Percentiles rank a stretch among this genome's conserved stretches.
Evolutionary conservation across 1,140 invertebrate species (phyloP).

Genomic region (Ceratitis capitata): DNA sequence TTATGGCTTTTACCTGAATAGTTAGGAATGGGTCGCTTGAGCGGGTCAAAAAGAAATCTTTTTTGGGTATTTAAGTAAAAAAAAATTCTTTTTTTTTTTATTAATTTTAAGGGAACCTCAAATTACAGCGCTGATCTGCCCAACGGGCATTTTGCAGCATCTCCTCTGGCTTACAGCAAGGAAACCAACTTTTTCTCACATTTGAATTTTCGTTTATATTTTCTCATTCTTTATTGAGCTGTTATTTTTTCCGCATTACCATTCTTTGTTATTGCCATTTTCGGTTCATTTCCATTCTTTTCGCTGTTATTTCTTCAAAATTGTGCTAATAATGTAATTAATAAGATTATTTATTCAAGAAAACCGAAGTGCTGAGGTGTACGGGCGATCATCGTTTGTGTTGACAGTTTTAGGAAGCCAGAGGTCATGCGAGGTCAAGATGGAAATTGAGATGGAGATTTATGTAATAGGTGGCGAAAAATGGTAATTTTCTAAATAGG

Average conservation of each 20-base stretch:
- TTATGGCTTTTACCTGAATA: constrained; percentile 7
- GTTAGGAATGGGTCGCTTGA: neutral
- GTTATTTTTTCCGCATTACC: constrained; percentile 13
- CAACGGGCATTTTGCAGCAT: constrained; percentile 18
- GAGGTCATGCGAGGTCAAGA: neutral
- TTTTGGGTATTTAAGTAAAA: neutral
- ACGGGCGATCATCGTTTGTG: constrained; percentile 23
- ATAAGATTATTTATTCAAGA: constrained; percentile 29
- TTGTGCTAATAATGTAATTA: constrained; percentile 34
- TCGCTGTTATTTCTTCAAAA: neutral
- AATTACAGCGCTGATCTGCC: neutral
- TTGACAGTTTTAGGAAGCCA: constrained; percentile 18
- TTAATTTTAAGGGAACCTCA: neutral
- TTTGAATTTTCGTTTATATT: constrained; percentile 28
- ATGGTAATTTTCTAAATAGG: neutral
- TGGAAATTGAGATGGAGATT: constrained; percentile 14
- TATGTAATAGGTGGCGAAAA: neutral
- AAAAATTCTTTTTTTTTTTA: neutral
- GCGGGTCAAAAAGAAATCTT: constrained; percentile 29
- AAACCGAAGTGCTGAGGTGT: constrained; percentile 16
- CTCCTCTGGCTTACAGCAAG: neutral
- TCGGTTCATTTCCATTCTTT: neutral
- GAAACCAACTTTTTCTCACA: constrained; percentile 24
- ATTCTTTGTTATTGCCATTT: neutral
- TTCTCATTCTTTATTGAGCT: constrained; percentile 29